Evolutionary conservation across 2,113 vertebrate genomes (phyloP), one percentile per base, ranked within the genome.

Genomic region (Rhinichthys klamathensis): DNA sequence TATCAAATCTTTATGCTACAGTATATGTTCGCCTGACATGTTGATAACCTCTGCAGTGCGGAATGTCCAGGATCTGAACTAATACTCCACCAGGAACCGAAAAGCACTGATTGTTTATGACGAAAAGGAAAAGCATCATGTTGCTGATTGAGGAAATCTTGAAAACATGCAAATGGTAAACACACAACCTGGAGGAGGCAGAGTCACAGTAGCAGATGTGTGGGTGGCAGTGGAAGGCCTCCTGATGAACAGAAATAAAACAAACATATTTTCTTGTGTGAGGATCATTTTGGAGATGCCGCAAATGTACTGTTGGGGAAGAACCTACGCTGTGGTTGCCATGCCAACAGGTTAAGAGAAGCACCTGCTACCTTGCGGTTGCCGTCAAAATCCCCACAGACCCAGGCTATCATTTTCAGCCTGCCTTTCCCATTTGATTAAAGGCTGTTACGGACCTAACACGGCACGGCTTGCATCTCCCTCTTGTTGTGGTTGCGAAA

Each of bases 311-410:
- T 27, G 80, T 41, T 41, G 35, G 46, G 63, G 70, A 69, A 56
- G 49, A 82, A 63, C 23, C 32, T 25, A 60, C 23, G n/a, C 80
- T 69, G 27, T 23, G 38, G 86, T 89, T 89, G 86, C 80, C 70
- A 89, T 89, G 88, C 86, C 84, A 85, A 87, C 82, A 67, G 56
- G 80, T 79, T 80, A 76, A 56, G 15, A 73, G 74, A 82, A 85
- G 80, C 74, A 84, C 65, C 27, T 73, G 80, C 70, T 85, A 83
- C 87, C 81, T 41, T 85, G 76, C 54, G 44, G 79, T 70, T 35
- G 32, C 35, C 60, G 41, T 73, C 38, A 35, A 60, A 87, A 83
- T 85, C 84, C 80, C 84, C 0, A 38, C 46, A 70, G 87, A 85
- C 73, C 21, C 15, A 6, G 74, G 51, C 56, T 83, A 83, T 85